phyloP scores from a whole-genome alignment of 2,113 vertebrate genomes.

The Indicator indicator region DNA sequence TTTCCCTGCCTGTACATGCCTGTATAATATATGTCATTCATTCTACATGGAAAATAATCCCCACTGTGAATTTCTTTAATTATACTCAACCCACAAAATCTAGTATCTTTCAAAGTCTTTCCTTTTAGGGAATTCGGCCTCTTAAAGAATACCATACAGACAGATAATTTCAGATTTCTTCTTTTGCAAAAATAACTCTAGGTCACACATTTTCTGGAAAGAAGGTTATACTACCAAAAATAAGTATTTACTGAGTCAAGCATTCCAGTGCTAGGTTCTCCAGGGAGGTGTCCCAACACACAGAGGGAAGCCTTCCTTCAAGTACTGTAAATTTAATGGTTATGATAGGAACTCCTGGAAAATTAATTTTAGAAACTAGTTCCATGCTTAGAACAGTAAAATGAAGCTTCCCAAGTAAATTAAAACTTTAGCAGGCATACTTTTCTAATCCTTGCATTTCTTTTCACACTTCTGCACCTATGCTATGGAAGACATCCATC shows the following conservation, averaged over 20 bases:
- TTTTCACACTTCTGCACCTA: background rate
- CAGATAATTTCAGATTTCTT: background rate
- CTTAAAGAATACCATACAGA: background rate
- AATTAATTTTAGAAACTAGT: background rate
- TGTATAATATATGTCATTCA: background rate
- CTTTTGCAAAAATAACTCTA: background rate
- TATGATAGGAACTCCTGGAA: constrained; percentile 6
- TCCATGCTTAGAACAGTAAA: background rate
- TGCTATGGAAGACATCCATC: background rate
- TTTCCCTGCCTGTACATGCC: background rate
- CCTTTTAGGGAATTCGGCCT: background rate
- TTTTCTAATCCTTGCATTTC: background rate
- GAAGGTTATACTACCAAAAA: background rate
- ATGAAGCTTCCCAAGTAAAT: background rate
- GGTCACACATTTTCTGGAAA: background rate
- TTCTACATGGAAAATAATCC: background rate
- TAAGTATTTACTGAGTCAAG: constrained; percentile 15
- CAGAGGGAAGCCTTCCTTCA: background rate
- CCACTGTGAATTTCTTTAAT: background rate
- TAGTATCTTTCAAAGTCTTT: background rate
- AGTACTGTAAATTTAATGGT: background rate
- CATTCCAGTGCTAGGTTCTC: background rate
- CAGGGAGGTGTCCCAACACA: constrained; percentile 3
- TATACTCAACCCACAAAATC: background rate
- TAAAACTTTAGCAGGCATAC: background rate